Percentiles rank a stretch among this genome's conserved stretches.
Evolutionary conservation across 2,888 invertebrate genomes (phyloP).

Genomic region (Parapristionchus giblindavisi): DNA sequence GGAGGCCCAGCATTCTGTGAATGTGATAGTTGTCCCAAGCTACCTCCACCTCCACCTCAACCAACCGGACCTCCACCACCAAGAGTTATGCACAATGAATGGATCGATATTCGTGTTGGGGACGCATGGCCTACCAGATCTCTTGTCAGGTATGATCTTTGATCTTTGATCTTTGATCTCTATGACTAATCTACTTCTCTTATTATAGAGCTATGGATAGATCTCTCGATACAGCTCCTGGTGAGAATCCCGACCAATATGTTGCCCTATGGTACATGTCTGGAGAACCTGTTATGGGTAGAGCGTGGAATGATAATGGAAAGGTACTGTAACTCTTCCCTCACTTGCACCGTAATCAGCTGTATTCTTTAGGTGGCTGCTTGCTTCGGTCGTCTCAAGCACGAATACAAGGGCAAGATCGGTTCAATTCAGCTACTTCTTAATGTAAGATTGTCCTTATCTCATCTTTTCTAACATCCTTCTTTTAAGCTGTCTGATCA

Average conservation of each 20-base stretch:
- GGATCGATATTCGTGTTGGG: slow-evolving; percentile 38
- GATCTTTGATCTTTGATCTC: no score
- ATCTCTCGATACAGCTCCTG: slow-evolving; percentile 31
- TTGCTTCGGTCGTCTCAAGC: slow-evolving; percentile 50
- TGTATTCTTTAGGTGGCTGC: slow-evolving; percentile 47
- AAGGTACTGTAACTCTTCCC: slow-evolving; percentile 40
- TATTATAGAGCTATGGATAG: slow-evolving; percentile 40
- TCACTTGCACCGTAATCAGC: no score
- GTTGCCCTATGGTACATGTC: slow-evolving; percentile 39
- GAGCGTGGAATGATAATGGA: slow-evolving; percentile 48
- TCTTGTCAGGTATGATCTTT: slow-evolving; percentile 2
- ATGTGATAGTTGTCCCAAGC: slow-evolving; percentile 39
- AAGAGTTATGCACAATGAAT: slow-evolving; percentile 47
- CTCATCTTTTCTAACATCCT: background rate
- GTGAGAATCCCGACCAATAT: slow-evolving; percentile 32
- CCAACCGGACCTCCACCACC: slow-evolving; percentile 45
- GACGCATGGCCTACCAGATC: slow-evolving; percentile 40
- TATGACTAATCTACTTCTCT: no score
- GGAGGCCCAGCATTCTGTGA: slow-evolving; percentile 51
- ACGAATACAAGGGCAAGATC: slow-evolving; percentile 49
- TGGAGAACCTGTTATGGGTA: slow-evolving; percentile 50
- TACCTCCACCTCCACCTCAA: slow-evolving; percentile 38
- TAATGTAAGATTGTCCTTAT: background rate
- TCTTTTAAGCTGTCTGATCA: slow-evolving; percentile 44
- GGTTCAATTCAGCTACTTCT: slow-evolving; percentile 57